A percentile compares a stretch with the other conserved stretches of the same genome.
These are phyloP conservation scores for Tinea semifulvella DNA, from an alignment of 2,888 invertebrate genomes.

Conservation along the genomic window DNA sequence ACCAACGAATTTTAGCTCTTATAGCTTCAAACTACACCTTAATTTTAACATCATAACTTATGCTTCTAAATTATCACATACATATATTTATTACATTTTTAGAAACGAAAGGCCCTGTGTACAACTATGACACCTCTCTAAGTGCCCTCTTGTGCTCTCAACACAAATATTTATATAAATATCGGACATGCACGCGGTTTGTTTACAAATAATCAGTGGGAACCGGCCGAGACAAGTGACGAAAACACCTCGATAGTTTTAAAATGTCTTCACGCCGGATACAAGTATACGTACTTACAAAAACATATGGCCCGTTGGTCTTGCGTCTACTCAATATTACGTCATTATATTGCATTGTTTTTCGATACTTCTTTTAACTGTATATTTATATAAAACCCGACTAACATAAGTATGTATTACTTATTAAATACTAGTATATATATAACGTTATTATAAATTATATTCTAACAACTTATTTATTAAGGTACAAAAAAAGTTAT, in stretches of 20 bases:
- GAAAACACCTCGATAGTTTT: conserved; percentile 5
- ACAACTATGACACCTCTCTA: conserved; percentile 45
- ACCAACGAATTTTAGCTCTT: too few species aligned
- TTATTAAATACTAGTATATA: too few species aligned
- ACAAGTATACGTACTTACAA: conserved; percentile 8
- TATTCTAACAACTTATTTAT: too few species aligned
- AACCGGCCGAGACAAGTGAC: conserved; percentile 26
- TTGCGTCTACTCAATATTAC: neutral
- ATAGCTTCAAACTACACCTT: too few species aligned
- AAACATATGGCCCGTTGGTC: conserved; percentile 4
- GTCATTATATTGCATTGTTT: neutral
- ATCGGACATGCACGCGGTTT: conserved; percentile 30
- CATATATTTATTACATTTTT: too few species aligned
- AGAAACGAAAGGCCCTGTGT: conserved; percentile 19
- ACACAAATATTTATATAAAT: conserved; percentile 47
- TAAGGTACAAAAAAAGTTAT: too few species aligned
- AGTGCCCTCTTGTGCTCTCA: conserved; percentile 47
- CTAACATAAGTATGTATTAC: too few species aligned
- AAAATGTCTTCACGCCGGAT: conserved; percentile 11
- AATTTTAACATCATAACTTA: too few species aligned
- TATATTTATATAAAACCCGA: too few species aligned
- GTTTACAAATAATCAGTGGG: conserved; percentile 47
- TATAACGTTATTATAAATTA: too few species aligned
- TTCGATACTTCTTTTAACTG: too few species aligned
- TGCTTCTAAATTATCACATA: too few species aligned